These are phyloP conservation scores for Julus scanicus DNA, from an alignment of 2,888 invertebrate species.

Conservation along the genomic window DNA sequence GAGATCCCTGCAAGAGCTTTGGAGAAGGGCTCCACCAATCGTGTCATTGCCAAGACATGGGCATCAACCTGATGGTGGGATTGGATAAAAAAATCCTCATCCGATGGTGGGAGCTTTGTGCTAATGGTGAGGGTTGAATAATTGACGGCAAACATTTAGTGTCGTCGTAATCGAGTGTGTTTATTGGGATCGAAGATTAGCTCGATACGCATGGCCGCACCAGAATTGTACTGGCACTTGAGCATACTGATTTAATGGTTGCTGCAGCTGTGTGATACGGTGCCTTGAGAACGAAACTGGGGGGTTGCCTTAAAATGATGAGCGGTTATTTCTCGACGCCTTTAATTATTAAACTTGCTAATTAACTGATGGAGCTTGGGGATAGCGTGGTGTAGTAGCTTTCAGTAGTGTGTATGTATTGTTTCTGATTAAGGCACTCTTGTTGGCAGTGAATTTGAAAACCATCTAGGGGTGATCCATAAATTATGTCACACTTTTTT, in stretches of 20 bases:
- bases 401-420: neutral
- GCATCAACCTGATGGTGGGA: neutral
- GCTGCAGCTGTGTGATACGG: neutral
- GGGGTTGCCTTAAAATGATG: neutral
- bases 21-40: neutral
- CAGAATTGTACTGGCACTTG: neutral
- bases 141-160: conserved; percentile 27
- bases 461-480: too few relatives aligned
- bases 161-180: conserved; percentile 25
- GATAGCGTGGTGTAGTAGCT: neutral
- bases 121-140: conserved; percentile 10
- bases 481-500: too few relatives aligned
- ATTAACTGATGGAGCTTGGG: neutral
- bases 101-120: neutral
- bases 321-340: neutral
- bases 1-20: neutral
- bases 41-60: neutral
- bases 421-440: too few relatives aligned
- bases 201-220: neutral
- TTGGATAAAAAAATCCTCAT: neutral
- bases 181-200: conserved; percentile 21
- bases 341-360: neutral
- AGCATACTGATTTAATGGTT: neutral
- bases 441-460: too few relatives aligned
- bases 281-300: neutral